Conservation (phyloP, 1,140 invertebrate species). For the Bemisia tabaci region DNA sequence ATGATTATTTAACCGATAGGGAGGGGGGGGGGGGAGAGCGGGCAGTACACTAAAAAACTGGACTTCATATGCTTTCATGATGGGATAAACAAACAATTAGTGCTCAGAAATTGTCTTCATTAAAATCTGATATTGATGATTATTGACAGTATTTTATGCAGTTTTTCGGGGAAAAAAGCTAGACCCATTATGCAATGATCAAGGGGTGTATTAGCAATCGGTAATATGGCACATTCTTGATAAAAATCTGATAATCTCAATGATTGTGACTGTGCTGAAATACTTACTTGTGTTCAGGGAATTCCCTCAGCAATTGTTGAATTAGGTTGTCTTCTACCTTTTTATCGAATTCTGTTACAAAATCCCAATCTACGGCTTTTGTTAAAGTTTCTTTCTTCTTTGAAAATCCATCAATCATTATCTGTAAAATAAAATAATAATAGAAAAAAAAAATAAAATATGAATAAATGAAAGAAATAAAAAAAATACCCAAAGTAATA, state of each 20-base stretch:
- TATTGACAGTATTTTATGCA: no score
- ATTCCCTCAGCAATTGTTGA: conserved; percentile 52
- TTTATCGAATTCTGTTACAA: conserved; percentile 93
- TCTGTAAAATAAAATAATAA: no score
- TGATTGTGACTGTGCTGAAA: no score
- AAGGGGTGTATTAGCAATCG: no score
- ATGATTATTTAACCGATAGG: background rate
- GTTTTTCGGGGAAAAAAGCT: no score
- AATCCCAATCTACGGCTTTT: conserved; percentile 78
- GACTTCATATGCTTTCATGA: background rate
- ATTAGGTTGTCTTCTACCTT: conserved; percentile 81
- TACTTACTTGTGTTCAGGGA: conserved; percentile 70
- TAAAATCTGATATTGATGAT: no score
- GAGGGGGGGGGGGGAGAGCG: background rate
- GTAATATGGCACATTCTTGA: no score
- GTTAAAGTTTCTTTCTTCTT: conserved; percentile 44
- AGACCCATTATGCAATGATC: no score
- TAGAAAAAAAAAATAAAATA: background rate
- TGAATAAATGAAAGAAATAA: background rate
- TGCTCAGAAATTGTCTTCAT: background rate
- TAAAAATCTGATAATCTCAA: no score
- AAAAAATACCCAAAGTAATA: no score
- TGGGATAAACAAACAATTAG: conserved; percentile 6
- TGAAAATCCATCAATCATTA: conserved; percentile 2
- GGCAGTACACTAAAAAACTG: background rate